Percentiles rank a stretch among this genome's conserved stretches.
phyloP scores from a whole-genome alignment of 2,888 invertebrate species.

The Clepsis dumicolana region DNA sequence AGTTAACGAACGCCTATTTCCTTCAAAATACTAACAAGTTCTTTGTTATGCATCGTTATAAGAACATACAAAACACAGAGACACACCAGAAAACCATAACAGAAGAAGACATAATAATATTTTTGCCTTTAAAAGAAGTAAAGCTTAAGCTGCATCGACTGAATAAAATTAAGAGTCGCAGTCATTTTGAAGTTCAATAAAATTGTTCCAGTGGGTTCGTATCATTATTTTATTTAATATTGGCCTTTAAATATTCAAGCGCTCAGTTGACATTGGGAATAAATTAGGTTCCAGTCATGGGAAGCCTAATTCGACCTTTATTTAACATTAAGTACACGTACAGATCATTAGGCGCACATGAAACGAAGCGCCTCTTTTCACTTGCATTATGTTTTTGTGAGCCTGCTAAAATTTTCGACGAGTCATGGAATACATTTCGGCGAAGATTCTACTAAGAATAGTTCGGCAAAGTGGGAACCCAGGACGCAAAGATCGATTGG shows the following conservation, averaged over 20 bases:
- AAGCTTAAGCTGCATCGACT: no score
- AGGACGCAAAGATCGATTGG: constrained; percentile 3
- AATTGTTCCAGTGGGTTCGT: background rate
- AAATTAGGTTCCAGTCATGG: background rate
- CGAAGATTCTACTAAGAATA: constrained; percentile 27
- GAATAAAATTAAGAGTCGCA: no score
- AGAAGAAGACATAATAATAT: no score
- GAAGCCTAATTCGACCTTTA: background rate
- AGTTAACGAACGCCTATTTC: no score
- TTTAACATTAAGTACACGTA: constrained; percentile 1
- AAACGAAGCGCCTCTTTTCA: background rate
- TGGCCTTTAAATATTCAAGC: background rate
- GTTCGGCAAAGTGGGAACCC: constrained; percentile 16
- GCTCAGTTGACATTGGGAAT: background rate
- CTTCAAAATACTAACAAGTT: no score
- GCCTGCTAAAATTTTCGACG: constrained; percentile 1
- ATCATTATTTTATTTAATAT: background rate
- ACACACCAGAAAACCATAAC: no score
- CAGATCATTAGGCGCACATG: background rate
- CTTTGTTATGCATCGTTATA: no score
- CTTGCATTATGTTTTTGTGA: background rate
- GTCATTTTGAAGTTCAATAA: background rate
- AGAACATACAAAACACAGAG: no score
- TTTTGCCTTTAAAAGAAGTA: no score
- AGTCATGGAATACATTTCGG: constrained; percentile 4